A percentile compares a stretch with the other conserved stretches of the same genome.
These are phyloP conservation scores for Metopia argyrocephala DNA, from an alignment of 2,888 invertebrate species.

Conservation along the genomic window DNA sequence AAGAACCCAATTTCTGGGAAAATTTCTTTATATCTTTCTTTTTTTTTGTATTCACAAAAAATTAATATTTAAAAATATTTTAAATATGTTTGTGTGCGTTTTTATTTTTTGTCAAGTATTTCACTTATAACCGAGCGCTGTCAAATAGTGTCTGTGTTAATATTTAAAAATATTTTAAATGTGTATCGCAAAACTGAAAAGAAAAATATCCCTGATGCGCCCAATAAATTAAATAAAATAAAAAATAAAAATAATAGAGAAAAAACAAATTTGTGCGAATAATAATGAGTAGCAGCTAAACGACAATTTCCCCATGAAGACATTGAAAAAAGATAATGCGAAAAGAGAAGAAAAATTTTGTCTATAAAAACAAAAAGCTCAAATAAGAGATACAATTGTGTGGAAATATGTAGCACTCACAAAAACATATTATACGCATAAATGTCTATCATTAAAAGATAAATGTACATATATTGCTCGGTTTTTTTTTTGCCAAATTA, in stretches of 20 bases:
- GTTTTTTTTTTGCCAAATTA: too few species aligned
- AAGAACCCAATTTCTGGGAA: conserved; percentile 29
- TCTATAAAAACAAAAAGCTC: conserved; percentile 1
- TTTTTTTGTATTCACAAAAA: conserved; percentile 27
- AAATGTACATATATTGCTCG: too few species aligned
- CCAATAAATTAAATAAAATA: conserved; percentile 17
- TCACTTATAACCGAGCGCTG: conserved; percentile 47
- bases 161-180: conserved; percentile 41
- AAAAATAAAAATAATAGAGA: background rate
- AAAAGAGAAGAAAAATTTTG: background rate
- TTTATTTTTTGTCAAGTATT: conserved; percentile 24
- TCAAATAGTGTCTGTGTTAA: conserved; percentile 52
- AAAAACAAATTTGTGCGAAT: conserved; percentile 49
- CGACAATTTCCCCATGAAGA: conserved; percentile 36
- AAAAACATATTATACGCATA: background rate
- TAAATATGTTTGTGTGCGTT: conserved; percentile 2
- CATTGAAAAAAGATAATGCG: background rate
- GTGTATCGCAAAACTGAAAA: conserved; percentile 18
- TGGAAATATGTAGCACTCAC: conserved; percentile 25
- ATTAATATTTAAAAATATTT: conserved; percentile 48
- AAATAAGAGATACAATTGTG: conserved; percentile 36
- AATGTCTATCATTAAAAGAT: too few species aligned
- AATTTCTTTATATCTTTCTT: conserved; percentile 53
- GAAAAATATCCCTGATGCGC: conserved; percentile 22
- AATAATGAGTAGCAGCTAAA: conserved; percentile 38